Evolutionary conservation across 2,113 vertebrate genomes (phyloP).

Genomic region (Eubucco bourcierii): DNA sequence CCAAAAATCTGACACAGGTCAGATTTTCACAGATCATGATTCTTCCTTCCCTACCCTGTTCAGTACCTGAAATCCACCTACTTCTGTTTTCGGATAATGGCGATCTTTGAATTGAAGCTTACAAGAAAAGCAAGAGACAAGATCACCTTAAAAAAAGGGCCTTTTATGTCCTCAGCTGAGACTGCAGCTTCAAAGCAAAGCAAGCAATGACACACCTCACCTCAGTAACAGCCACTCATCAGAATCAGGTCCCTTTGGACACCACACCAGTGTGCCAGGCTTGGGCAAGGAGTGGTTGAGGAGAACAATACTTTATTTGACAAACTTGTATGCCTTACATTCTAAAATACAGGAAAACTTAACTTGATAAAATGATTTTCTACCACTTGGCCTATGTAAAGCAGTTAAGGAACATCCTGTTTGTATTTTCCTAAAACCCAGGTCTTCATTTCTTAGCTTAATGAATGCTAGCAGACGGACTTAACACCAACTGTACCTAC

Average conservation of each 20-base stretch:
- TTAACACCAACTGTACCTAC: not conserved
- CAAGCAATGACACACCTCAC: not conserved
- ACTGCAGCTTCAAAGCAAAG: not conserved
- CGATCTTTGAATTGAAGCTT: not conserved
- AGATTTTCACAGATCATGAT: not conserved
- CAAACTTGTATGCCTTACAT: not conserved
- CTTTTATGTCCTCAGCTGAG: not conserved
- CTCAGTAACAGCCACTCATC: not conserved
- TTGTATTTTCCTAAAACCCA: not conserved
- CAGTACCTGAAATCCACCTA: not conserved
- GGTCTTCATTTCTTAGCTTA: not conserved
- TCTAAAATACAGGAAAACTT: not conserved
- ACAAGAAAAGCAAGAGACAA: not conserved
- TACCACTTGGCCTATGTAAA: not conserved
- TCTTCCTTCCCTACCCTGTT: not conserved
- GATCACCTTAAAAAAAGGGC: not conserved
- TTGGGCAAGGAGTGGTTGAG: not conserved
- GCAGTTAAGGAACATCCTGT: not conserved
- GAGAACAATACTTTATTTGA: not conserved
- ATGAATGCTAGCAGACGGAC: not conserved
- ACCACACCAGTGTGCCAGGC: not conserved
- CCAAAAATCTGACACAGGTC: not conserved
- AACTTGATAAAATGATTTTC: not conserved
- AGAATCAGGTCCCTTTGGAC: not conserved
- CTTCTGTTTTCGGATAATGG: not conserved